phyloP scores from a whole-genome alignment of 1,140 invertebrate genomes.

The Drosophila burlai region DNA sequence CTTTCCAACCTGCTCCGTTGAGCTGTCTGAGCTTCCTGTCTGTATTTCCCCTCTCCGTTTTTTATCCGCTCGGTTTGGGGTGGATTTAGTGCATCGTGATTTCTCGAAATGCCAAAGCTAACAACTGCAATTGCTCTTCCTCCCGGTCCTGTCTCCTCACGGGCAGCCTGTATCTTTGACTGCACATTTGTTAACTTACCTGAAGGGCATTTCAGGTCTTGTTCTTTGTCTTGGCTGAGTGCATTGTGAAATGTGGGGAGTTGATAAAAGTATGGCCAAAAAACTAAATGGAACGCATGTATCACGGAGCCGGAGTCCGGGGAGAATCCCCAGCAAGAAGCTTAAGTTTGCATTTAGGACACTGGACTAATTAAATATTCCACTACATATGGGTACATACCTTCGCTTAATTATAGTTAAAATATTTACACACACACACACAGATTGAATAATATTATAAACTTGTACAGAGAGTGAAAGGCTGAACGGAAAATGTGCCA shows the following conservation, averaged over 20 bases:
- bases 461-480: constrained; percentile 36
- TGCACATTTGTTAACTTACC: constrained; percentile 84
- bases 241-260: constrained; percentile 48
- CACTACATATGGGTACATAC: constrained; percentile 53
- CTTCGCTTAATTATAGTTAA: constrained; percentile 35
- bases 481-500: constrained; percentile 57
- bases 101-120: constrained; percentile 74
- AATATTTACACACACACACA: constrained; percentile 50
- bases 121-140: constrained; percentile 73
- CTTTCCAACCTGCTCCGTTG: constrained; percentile 57
- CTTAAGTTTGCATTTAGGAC: constrained; percentile 6
- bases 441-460: constrained; percentile 31
- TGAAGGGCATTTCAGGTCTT: constrained; percentile 77
- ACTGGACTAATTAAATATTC: constrained; percentile 30
- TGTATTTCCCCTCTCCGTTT: constrained; percentile 4
- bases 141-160: constrained; percentile 38
- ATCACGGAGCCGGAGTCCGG: constrained; percentile 1
- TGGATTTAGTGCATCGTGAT: constrained; percentile 77
- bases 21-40: constrained; percentile 52
- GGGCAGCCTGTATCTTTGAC: constrained; percentile 76
- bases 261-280: constrained; percentile 33
- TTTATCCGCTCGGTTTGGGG: constrained; percentile 40
- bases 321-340: not conserved
- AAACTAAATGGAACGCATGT: constrained; percentile 25
- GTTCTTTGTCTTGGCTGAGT: constrained; percentile 54